These are phyloP conservation scores for Agrypnia vestita DNA, from an alignment of 1,140 invertebrate genomes.

Conservation along the genomic window DNA sequence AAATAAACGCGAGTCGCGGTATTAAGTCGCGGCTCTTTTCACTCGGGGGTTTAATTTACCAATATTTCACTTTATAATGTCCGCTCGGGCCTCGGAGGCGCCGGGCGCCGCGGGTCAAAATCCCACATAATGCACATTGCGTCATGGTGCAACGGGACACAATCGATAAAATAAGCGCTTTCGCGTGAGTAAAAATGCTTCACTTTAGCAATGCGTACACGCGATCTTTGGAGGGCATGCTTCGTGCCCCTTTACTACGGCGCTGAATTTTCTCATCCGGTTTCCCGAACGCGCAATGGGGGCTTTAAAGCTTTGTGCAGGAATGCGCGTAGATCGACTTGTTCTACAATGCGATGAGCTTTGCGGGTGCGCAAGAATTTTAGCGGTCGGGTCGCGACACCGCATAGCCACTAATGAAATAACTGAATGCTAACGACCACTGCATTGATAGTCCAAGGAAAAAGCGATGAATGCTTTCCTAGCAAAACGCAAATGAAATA, in stretches of 20 bases:
- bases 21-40: too few relatives aligned
- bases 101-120: slow-evolving; percentile 31
- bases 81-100: neutral
- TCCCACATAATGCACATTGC: slow-evolving; percentile 38
- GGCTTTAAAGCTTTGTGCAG: neutral
- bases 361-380: slow-evolving; percentile 12
- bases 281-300: neutral
- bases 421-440: neutral
- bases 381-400: neutral
- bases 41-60: too few relatives aligned
- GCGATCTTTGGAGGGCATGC: neutral
- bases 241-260: neutral
- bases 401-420: slow-evolving; percentile 2
- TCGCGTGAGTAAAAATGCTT: neutral
- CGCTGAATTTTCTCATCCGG: neutral
- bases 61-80: neutral
- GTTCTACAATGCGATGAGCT: neutral
- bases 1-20: too few relatives aligned
- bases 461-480: neutral
- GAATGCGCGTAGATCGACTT: slow-evolving; percentile 4
- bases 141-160: slow-evolving; percentile 24
- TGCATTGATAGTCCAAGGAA: neutral
- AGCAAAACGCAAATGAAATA: neutral
- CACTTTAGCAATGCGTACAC: neutral
- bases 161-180: neutral